Conservation (phyloP, 2,888 invertebrate genomes). For the Sesia bembeciformis region DNA sequence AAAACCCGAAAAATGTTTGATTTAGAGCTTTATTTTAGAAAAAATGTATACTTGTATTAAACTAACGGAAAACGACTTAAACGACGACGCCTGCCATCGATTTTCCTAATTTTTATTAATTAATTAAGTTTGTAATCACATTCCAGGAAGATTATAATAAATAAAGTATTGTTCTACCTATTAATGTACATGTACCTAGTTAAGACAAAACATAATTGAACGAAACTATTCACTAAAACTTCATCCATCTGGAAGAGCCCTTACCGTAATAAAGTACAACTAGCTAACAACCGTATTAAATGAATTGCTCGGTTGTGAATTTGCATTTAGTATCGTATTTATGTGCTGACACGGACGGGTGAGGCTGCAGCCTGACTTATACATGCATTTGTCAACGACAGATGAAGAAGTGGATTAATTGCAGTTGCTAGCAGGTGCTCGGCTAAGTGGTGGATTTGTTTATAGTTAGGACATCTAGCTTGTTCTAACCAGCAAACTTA, state of each 20-base stretch:
- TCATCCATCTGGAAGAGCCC: neutral
- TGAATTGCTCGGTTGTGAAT: constrained; percentile 5
- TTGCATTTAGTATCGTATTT: constrained; percentile 8
- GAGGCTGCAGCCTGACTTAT: constrained; percentile 1
- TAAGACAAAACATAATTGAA: too few relatives aligned
- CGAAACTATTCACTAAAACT: neutral
- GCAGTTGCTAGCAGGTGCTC: neutral
- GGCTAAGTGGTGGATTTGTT: neutral
- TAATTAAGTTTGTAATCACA: too few relatives aligned
- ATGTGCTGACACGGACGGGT: neutral
- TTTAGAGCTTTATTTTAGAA: too few relatives aligned
- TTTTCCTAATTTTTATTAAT: too few relatives aligned
- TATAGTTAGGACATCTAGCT: neutral
- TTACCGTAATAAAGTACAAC: neutral
- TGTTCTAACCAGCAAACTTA: too few relatives aligned
- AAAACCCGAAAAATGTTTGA: too few relatives aligned
- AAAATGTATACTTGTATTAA: too few relatives aligned
- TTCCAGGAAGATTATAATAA: too few relatives aligned
- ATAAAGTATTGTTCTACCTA: too few relatives aligned
- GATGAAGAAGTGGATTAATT: neutral
- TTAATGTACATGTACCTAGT: too few relatives aligned
- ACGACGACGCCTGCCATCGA: too few relatives aligned
- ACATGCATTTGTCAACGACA: neutral
- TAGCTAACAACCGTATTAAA: constrained; percentile 7
- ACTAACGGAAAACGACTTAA: too few relatives aligned